phyloP scores from a whole-genome alignment of 1,140 invertebrate genomes.

The Drosophila truncata region DNA sequence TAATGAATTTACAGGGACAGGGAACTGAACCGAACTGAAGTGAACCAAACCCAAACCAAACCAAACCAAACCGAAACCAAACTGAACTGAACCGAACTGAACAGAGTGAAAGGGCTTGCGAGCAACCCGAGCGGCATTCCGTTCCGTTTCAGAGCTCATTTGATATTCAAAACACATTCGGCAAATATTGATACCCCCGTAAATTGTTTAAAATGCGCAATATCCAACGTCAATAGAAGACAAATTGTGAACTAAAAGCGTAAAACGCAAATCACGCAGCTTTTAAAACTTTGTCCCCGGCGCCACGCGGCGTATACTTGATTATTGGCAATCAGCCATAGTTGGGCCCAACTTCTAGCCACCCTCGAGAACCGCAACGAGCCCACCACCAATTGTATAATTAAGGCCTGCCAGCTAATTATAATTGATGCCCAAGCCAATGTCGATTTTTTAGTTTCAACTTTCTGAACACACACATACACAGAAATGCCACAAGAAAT shows the following conservation, averaged over 20 bases:
- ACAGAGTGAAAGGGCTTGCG: slow-evolving; percentile 33
- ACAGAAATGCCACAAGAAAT: slow-evolving; percentile 54
- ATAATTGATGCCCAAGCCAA: slow-evolving; percentile 77
- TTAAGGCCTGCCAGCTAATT: slow-evolving; percentile 68
- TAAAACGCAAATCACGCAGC: slow-evolving; percentile 76
- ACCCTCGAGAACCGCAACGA: slow-evolving; percentile 9
- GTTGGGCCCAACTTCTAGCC: slow-evolving; percentile 27
- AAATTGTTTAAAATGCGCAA: slow-evolving; percentile 84
- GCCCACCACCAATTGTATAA: slow-evolving; percentile 73
- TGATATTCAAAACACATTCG: slow-evolving; percentile 84
- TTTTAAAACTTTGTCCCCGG: slow-evolving; percentile 59
- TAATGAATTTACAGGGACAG: slow-evolving; percentile 75
- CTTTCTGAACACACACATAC: slow-evolving; percentile 26
- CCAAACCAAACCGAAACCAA: slow-evolving; percentile 1
- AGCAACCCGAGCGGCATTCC: slow-evolving; percentile 9
- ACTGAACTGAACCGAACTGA: slow-evolving; percentile 8
- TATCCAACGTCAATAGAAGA: slow-evolving; percentile 64
- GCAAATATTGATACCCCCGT: slow-evolving; percentile 83
- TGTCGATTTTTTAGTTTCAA: slow-evolving; percentile 61
- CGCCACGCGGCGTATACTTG: slow-evolving; percentile 65
- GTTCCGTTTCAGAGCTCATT: slow-evolving; percentile 56
- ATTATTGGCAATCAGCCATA: slow-evolving; percentile 75
- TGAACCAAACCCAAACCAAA: not conserved
- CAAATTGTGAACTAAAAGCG: slow-evolving; percentile 77
- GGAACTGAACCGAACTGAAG: slow-evolving; percentile 2